A percentile compares a stretch with the other conserved stretches of the same genome.
phyloP scores from a whole-genome alignment of 2,797 vertebrate species.

The Halcyon badia region DNA sequence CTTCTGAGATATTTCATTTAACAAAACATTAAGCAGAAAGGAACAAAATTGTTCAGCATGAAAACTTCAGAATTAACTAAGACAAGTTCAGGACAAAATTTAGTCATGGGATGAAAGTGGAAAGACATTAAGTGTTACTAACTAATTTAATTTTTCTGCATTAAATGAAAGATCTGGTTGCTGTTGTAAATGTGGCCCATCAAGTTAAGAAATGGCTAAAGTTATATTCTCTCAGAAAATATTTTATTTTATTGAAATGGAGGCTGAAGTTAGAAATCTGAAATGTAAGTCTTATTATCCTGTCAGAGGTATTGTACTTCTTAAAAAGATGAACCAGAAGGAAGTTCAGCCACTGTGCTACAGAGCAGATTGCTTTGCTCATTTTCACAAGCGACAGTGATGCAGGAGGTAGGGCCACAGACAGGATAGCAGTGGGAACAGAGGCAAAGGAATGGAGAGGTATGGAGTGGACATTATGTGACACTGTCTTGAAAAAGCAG shows the following conservation, averaged over 20 bases:
- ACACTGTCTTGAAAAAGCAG: neutral
- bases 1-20: slow-evolving; percentile 46
- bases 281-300: neutral
- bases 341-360: neutral
- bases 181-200: neutral
- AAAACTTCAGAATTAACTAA: slow-evolving; percentile 49
- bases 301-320: neutral
- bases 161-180: neutral
- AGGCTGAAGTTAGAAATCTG: neutral
- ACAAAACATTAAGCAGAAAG: slow-evolving; percentile 51
- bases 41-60: slow-evolving; percentile 27
- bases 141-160: slow-evolving; percentile 30
- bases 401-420: neutral
- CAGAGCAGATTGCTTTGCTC: neutral
- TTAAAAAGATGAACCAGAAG: neutral
- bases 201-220: neutral
- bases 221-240: neutral
- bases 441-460: neutral
- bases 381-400: neutral
- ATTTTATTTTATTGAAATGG: neutral
- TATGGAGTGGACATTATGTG: neutral
- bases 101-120: neutral
- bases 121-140: slow-evolving; percentile 19
- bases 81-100: slow-evolving; percentile 16
- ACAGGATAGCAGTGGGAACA: neutral